These are phyloP conservation scores for Thaumetopoea pityocampa DNA, from an alignment of 1,140 invertebrate species.

Conservation along the genomic window DNA sequence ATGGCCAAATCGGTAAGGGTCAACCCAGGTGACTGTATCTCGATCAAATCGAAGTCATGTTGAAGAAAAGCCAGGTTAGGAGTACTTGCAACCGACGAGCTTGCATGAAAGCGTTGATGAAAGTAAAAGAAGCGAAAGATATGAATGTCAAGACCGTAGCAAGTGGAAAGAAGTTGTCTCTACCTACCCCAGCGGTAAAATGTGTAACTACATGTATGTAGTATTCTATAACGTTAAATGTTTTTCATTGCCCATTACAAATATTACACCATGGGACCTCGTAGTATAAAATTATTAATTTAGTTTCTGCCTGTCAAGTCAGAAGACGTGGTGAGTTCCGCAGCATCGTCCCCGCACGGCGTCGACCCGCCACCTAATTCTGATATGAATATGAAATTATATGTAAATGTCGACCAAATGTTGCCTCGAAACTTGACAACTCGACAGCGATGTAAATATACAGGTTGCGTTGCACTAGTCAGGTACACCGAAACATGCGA, in stretches of 20 bases:
- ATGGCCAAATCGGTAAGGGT: too few species aligned
- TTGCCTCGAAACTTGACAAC: constrained; percentile 53
- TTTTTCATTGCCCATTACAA: constrained; percentile 2
- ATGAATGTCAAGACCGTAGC: too few species aligned
- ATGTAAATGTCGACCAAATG: constrained; percentile 59
- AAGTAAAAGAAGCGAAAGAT: too few species aligned
- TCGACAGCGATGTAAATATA: constrained; percentile 55
- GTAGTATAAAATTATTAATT: constrained; percentile 8
- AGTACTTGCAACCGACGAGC: too few species aligned
- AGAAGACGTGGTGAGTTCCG: constrained; percentile 18
- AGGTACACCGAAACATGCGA: constrained; percentile 47
- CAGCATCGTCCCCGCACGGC: constrained; percentile 13
- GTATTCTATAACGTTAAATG: too few species aligned
- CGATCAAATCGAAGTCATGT: too few species aligned
- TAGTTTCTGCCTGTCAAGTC: constrained; percentile 15
- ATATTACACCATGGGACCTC: not conserved
- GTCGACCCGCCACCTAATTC: constrained; percentile 47
- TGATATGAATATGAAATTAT: constrained; percentile 67
- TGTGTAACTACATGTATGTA: too few species aligned
- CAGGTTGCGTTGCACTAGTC: constrained; percentile 43
- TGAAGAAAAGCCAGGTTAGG: too few species aligned
- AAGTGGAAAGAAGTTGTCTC: too few species aligned
- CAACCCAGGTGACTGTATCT: too few species aligned
- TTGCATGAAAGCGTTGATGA: too few species aligned
- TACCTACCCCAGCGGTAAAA: too few species aligned